phyloP scores from a whole-genome alignment of 2,888 invertebrate genomes.

The Drosophila affinis region DNA sequence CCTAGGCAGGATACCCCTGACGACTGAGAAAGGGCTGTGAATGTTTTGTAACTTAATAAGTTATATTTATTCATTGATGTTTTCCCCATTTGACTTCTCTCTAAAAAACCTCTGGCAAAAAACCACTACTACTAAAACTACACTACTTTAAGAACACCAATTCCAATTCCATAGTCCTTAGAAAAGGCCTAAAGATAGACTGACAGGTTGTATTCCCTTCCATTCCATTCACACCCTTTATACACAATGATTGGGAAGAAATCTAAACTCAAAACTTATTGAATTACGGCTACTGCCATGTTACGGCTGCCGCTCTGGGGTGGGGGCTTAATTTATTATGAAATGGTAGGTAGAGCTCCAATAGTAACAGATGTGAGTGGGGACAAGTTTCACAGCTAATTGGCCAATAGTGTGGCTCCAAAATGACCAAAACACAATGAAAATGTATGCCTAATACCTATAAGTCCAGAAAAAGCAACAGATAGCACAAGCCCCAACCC shows the following conservation, averaged over 20 bases:
- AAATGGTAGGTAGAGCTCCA: neutral
- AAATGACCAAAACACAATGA: constrained; percentile 34
- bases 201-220: neutral
- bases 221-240: constrained; percentile 6
- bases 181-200: constrained; percentile 11
- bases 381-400: constrained; percentile 15
- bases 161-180: too few relatives aligned
- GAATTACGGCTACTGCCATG: constrained; percentile 12
- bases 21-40: too few relatives aligned
- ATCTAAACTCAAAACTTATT: constrained; percentile 25
- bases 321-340: constrained; percentile 18
- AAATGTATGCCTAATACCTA: constrained; percentile 4
- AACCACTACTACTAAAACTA: too few relatives aligned
- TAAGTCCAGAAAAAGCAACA: too few relatives aligned
- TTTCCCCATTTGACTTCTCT: too few relatives aligned
- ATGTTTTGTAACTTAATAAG: too few relatives aligned
- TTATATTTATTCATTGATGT: too few relatives aligned
- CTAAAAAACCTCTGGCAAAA: too few relatives aligned
- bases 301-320: too few relatives aligned
- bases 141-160: too few relatives aligned
- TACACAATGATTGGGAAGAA: constrained; percentile 7
- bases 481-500: too few relatives aligned
- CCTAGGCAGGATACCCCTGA: neutral
- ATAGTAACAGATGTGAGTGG: neutral
- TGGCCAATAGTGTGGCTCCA: constrained; percentile 23